These are phyloP conservation scores for Cheilosia scutellata DNA, from an alignment of 2,888 invertebrate genomes.

Conservation along the genomic window DNA sequence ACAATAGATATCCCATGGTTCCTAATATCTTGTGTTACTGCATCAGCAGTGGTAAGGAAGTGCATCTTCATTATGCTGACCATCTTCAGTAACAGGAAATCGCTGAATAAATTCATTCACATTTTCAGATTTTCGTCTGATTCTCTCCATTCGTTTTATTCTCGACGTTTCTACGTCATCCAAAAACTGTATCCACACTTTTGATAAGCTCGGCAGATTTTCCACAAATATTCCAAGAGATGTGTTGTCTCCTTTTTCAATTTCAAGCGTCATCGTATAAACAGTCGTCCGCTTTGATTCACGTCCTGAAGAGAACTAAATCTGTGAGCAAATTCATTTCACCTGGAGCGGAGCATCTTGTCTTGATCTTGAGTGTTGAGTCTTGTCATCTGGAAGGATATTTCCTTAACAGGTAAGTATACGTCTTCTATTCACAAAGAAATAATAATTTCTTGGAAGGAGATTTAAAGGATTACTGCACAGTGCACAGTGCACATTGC, in stretches of 20 bases:
- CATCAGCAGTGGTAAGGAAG: too few relatives aligned
- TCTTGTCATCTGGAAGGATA: neutral
- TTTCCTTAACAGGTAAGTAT: neutral
- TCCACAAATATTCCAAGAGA: neutral
- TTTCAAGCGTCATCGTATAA: neutral
- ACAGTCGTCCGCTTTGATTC: neutral
- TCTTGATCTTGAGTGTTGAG: too few relatives aligned
- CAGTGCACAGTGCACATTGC: too few relatives aligned
- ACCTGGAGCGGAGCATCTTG: too few relatives aligned
- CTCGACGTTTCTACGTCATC: neutral
- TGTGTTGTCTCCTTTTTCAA: neutral
- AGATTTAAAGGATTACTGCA: neutral
- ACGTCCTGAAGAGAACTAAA: neutral
- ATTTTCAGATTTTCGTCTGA: neutral
- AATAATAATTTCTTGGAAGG: neutral
- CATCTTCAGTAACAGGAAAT: neutral
- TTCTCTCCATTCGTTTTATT: neutral
- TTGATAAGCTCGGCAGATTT: neutral
- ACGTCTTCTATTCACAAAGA: neutral
- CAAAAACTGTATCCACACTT: neutral
- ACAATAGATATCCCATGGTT: too few relatives aligned
- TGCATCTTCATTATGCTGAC: neutral
- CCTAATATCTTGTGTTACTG: too few relatives aligned
- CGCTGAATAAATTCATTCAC: neutral
- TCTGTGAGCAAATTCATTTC: neutral